Evolutionary conservation across 2,888 invertebrate species (phyloP), one percentile per base, ranked within the genome.

Genomic region (Aleiodes testaceus): DNA sequence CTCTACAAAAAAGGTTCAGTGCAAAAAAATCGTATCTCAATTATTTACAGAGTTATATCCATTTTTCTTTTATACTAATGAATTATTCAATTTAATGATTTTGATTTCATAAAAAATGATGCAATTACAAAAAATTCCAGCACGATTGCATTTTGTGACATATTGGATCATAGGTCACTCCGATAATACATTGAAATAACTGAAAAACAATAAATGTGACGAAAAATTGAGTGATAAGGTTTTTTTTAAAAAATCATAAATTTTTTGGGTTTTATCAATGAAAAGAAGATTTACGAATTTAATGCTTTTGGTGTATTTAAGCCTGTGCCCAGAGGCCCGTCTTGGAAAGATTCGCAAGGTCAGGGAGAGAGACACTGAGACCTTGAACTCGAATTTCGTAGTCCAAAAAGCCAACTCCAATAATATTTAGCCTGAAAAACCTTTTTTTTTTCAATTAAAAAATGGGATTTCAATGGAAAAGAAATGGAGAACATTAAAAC

Each of bases 361-460:
- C 67, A 72, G 63, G 72, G 67, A 22, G 45, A 22, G 45, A 67
- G 53, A 22, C 47, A 30, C 20, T 22, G 47, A 53, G 72, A 72
- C 72, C 67, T 72, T 72, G 67, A 72, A 72, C 72, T 72, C 64
- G 63, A 72, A 67, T 72, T 67, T 72, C 67, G 52, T 26, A 65
- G 66, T 55, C 59, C 1, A 70, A 70, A 70, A 70, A 63, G 45
- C 2, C 22, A 63, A 18, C 45, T 63, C 22, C 20, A 45, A 45
- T 63, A 44, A 63, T 45, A 22, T 45, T 45, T 63, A n/a, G 22
- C 20, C 45, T 45, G 22, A 45, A 14, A 22, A 18, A 22, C 12
- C 7, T 18, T 44, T 22, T 42, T 45, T 22, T 63, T 44, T 3
- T 49, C 49, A 12, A 14, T 3, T n/a, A 16, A 49, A 49, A 49